Percentiles rank a stretch among this genome's conserved stretches.
Conservation (phyloP, 2,797 vertebrate genomes). For the Alouatta caraya region DNA sequence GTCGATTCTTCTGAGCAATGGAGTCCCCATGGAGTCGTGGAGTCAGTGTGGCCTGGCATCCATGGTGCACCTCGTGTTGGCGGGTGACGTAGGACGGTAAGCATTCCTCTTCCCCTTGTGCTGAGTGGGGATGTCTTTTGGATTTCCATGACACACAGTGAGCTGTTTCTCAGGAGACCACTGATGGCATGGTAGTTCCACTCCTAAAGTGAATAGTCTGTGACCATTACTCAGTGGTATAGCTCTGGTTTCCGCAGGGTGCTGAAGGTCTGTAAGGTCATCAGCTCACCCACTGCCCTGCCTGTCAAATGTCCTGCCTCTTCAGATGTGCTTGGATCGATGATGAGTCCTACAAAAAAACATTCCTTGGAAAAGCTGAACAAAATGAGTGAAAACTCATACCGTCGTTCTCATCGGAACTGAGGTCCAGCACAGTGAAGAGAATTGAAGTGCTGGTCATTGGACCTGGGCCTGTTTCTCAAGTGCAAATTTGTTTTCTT, state of each 20-base stretch:
- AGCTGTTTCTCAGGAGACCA: background rate
- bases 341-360: background rate
- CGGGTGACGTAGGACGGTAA: background rate
- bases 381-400: background rate
- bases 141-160: background rate
- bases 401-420: background rate
- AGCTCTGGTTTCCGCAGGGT: no score
- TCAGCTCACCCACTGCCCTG: background rate
- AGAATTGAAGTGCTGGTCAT: background rate
- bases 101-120: fast-evolving
- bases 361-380: slow-evolving; percentile 27
- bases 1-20: background rate
- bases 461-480: background rate
- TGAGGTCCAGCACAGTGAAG: background rate
- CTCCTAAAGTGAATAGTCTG: background rate
- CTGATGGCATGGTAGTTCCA: background rate
- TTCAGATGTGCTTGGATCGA: background rate
- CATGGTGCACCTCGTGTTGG: fast-evolving
- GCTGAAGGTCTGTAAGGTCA: background rate
- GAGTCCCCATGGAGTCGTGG: background rate
- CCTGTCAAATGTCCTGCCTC: fast-evolving
- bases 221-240: background rate
- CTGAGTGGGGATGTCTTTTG: background rate
- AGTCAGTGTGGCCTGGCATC: background rate
- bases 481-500: background rate